Evolutionary conservation across 2,113 vertebrate species (phyloP).

Genomic region (Nannospalax galili): DNA sequence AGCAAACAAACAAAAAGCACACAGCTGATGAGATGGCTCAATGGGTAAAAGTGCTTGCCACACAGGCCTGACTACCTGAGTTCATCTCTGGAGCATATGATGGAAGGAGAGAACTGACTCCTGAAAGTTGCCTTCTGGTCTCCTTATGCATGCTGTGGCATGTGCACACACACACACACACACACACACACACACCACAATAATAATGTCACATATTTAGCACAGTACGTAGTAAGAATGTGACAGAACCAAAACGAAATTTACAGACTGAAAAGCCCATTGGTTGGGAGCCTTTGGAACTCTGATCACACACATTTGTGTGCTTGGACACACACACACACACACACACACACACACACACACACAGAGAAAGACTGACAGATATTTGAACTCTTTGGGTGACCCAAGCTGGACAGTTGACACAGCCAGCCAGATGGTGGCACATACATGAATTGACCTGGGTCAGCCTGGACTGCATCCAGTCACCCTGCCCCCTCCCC

Average conservation of each 20-base stretch:
- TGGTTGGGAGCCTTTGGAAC: neutral
- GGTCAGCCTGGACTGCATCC: neutral
- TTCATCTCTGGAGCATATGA: neutral
- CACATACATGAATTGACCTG: neutral
- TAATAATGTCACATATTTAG: neutral
- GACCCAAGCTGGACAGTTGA: neutral
- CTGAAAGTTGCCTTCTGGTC: neutral
- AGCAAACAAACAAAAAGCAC: neutral
- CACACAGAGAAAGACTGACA: neutral
- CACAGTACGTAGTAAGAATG: neutral
- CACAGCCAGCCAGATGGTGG: neutral
- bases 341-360: neutral
- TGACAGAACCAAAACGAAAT: neutral
- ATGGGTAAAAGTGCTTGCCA: neutral
- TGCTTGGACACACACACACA: neutral
- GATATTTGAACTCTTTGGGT: neutral
- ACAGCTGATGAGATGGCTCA: neutral
- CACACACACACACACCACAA: neutral
- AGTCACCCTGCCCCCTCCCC: neutral
- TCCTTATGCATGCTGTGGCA: neutral
- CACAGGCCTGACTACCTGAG: neutral
- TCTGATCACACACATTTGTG: neutral
- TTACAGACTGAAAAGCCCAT: neutral
- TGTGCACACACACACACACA: neutral
- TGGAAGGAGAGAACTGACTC: neutral